Conservation (phyloP, 2,888 invertebrate species). For the Morpho deidamia region DNA sequence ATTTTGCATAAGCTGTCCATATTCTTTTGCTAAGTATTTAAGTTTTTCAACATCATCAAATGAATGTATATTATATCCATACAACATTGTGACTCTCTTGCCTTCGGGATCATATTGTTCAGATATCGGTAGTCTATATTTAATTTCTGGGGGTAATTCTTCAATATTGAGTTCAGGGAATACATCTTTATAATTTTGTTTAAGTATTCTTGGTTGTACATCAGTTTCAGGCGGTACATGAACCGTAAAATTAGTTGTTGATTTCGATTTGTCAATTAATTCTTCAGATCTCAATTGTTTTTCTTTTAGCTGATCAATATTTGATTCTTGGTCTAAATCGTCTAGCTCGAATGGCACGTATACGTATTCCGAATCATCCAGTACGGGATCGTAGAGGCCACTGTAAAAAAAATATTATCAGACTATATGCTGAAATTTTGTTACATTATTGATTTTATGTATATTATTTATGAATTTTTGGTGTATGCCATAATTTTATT, state of each 20-base stretch:
- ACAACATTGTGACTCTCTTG: conserved; percentile 26
- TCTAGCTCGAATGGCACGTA: conserved; percentile 57
- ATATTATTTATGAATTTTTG: no score
- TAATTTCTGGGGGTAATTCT: conserved; percentile 35
- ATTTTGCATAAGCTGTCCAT: not conserved
- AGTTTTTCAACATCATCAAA: conserved; percentile 19
- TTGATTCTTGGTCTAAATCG: conserved; percentile 57
- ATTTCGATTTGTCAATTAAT: conserved; percentile 24
- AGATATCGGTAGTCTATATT: conserved; percentile 58
- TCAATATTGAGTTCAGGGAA: conserved; percentile 36
- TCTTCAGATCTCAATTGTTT: conserved; percentile 45
- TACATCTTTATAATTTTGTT: conserved; percentile 51
- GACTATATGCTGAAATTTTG: no score
- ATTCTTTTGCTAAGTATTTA: conserved; percentile 13
- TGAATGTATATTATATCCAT: conserved; percentile 13
- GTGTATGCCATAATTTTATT: no score
- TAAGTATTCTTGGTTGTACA: conserved; percentile 41
- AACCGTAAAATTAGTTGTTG: not conserved
- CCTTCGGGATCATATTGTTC: conserved; percentile 58
- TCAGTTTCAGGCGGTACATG: conserved; percentile 25
- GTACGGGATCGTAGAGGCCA: conserved; percentile 65
- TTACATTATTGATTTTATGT: no score
- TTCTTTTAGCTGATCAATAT: conserved; percentile 46
- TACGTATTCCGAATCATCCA: conserved; percentile 59
- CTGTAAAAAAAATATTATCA: conserved; percentile 37